Conservation (phyloP, 2,888 invertebrate genomes). For the Trimorus sp. region DNA sequence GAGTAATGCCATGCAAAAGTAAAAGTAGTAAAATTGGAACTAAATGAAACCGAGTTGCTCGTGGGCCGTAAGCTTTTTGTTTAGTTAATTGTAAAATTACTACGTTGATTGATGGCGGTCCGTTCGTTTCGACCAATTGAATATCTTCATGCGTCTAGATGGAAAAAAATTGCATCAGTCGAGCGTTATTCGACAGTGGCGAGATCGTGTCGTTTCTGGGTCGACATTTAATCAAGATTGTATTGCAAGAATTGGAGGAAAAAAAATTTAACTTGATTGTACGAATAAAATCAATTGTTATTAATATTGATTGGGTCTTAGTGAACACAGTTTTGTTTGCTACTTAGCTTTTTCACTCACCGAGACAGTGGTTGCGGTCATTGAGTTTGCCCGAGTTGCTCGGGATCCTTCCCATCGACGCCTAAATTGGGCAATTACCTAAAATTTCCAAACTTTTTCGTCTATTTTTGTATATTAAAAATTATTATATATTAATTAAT, state of each 20-base stretch:
- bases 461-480: no score
- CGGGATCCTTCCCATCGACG: slow-evolving; percentile 88
- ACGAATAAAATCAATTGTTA: no score
- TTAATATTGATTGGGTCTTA: no score
- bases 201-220: slow-evolving; percentile 1
- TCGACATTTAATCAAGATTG: slow-evolving; percentile 9
- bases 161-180: slow-evolving; percentile 45
- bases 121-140: slow-evolving; percentile 45
- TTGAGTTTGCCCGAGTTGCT: slow-evolving; percentile 90
- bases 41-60: slow-evolving; percentile 28
- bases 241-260: no score
- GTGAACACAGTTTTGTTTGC: no score
- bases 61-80: slow-evolving; percentile 30
- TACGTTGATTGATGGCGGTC: slow-evolving; percentile 44
- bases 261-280: no score
- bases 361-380: slow-evolving; percentile 93
- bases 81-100: slow-evolving; percentile 41
- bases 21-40: slow-evolving; percentile 32
- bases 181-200: slow-evolving; percentile 27
- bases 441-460: slow-evolving; percentile 43
- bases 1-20: no score
- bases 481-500: no score
- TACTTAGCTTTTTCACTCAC: slow-evolving; percentile 83
- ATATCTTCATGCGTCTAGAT: slow-evolving; percentile 51
- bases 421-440: slow-evolving; percentile 90